Evolutionary conservation across 2,113 vertebrate species (phyloP).

Genomic region (Puntigrus tetrazona): DNA sequence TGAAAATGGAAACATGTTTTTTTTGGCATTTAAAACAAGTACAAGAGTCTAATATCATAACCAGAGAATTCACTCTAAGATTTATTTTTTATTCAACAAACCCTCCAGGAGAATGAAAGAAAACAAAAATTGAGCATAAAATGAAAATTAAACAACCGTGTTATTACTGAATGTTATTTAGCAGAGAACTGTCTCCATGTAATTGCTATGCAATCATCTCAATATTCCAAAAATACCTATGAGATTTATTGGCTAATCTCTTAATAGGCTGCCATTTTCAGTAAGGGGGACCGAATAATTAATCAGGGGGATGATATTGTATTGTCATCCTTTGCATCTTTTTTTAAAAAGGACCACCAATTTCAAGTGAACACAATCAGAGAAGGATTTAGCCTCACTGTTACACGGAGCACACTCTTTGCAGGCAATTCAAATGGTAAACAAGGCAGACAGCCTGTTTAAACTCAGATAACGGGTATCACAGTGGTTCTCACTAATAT

Average conservation of each 20-base stretch:
- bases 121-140: neutral
- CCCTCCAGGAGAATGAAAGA: neutral
- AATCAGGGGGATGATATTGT: slow-evolving; percentile 5
- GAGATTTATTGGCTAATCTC: slow-evolving; percentile 13
- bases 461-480: slow-evolving; percentile 11
- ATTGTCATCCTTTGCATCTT: neutral
- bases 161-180: slow-evolving; percentile 47
- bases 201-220: slow-evolving; percentile 36
- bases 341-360: neutral
- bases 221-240: slow-evolving; percentile 35
- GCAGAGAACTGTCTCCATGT: neutral
- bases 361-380: neutral
- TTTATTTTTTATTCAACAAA: neutral
- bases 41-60: neutral
- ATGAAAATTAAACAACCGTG: slow-evolving; percentile 42
- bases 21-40: neutral
- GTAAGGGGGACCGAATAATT: neutral
- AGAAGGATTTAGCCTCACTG: neutral
- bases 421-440: neutral
- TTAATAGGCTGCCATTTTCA: neutral
- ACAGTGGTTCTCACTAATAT: neutral
- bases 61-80: neutral
- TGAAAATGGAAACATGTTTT: neutral
- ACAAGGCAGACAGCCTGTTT: neutral
- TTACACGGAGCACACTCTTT: neutral